Evolutionary conservation across 1,140 invertebrate species (phyloP).

Genomic region (Aethina tumida): DNA sequence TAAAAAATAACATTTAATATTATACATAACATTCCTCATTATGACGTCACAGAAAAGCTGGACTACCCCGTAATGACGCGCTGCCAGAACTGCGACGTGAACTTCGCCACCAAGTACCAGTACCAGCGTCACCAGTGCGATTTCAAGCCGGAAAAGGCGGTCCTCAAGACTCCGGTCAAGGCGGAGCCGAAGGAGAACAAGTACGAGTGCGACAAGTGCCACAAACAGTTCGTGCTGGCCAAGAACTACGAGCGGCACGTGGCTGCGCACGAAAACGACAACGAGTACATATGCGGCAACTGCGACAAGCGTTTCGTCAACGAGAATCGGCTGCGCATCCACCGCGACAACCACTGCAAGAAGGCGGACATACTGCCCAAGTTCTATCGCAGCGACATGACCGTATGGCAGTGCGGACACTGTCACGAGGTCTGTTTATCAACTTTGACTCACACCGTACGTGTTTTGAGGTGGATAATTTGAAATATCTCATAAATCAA

Average conservation of each 20-base stretch:
- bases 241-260: constrained; percentile 32
- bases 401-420: constrained; percentile 33
- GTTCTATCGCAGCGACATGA: constrained; percentile 34
- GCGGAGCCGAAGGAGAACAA: constrained; percentile 24
- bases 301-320: constrained; percentile 35
- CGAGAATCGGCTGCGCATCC: constrained; percentile 32
- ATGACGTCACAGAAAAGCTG: constrained; percentile 5
- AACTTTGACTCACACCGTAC: constrained; percentile 15
- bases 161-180: constrained; percentile 27
- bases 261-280: constrained; percentile 24
- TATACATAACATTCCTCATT: too few species aligned
- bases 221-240: constrained; percentile 32
- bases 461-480: too few species aligned
- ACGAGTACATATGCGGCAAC: constrained; percentile 30
- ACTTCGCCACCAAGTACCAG: constrained; percentile 36
- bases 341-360: constrained; percentile 36
- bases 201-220: constrained; percentile 29
- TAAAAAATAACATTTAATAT: too few species aligned
- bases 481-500: too few species aligned
- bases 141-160: constrained; percentile 32
- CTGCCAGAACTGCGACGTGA: constrained; percentile 35
- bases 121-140: constrained; percentile 36
- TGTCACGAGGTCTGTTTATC: constrained; percentile 34
- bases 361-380: constrained; percentile 33
- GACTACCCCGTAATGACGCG: constrained; percentile 26